Conservation (phyloP, 2,797 vertebrate genomes). For the Aeoliscus strigatus region DNA sequence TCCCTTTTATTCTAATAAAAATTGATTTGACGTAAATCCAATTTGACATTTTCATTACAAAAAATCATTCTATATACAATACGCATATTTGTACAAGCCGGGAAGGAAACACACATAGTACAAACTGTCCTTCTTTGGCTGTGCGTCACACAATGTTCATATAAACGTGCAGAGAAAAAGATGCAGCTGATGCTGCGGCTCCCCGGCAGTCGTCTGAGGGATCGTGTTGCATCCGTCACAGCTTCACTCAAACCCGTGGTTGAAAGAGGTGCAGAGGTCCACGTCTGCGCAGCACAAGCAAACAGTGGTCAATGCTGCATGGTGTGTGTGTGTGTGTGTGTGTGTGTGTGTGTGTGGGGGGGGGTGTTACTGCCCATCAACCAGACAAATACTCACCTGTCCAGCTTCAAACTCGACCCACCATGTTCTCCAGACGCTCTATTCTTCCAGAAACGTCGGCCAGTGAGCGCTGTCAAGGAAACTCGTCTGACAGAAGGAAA, state of each 20-base stretch:
- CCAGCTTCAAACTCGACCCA: slow-evolving; percentile 45
- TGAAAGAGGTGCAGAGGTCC: slow-evolving; percentile 18
- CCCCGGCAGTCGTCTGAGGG: slow-evolving; percentile 1
- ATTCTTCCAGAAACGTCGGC: slow-evolving; percentile 68
- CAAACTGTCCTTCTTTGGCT: slow-evolving; percentile 9
- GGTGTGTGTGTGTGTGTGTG: too few species aligned
- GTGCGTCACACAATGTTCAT: slow-evolving; percentile 5
- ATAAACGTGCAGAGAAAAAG: slow-evolving; percentile 3
- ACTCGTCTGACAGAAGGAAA: not conserved
- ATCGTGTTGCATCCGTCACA: slow-evolving; percentile 8
- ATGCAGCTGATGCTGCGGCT: slow-evolving; percentile 17
- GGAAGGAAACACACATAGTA: slow-evolving; percentile 6
- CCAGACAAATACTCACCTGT: slow-evolving; percentile 36
- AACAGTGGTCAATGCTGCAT: slow-evolving; percentile 36
- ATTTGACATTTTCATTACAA: slow-evolving; percentile 9
- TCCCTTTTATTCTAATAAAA: not conserved
- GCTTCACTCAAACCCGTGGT: slow-evolving; percentile 13
- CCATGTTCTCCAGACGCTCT: slow-evolving; percentile 64
- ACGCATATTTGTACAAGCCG: slow-evolving; percentile 35
- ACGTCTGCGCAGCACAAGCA: slow-evolving; percentile 45
- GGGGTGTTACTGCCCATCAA: slow-evolving; percentile 9
- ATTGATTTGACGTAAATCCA: not conserved
- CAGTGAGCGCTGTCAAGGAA: slow-evolving; percentile 71
- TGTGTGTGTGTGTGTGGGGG: too few species aligned
- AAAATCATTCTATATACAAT: slow-evolving; percentile 39